Conservation (phyloP, 2,888 invertebrate genomes). For the Stratiomys singularior region DNA sequence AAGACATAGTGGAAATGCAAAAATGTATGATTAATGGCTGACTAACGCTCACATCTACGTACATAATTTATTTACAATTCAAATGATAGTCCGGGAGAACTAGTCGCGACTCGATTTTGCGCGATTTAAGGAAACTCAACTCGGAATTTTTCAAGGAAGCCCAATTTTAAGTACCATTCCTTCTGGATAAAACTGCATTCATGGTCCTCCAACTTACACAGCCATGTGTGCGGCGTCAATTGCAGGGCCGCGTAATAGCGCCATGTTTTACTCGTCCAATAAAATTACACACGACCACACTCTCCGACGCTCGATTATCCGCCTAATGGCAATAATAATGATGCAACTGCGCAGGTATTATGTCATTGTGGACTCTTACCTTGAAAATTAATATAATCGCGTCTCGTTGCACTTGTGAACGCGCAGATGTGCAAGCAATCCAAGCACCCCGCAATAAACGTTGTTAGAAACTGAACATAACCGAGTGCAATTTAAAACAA, state of each 20-base stretch:
- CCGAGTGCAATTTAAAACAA: neutral
- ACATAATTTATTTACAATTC: too few relatives aligned
- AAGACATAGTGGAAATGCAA: too few relatives aligned
- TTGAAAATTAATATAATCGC: constrained; percentile 36
- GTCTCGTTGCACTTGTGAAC: constrained; percentile 33
- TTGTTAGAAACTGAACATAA: neutral
- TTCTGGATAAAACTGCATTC: too few relatives aligned
- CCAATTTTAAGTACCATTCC: too few relatives aligned
- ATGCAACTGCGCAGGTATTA: constrained; percentile 45
- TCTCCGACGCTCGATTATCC: constrained; percentile 7
- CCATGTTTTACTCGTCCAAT: neutral
- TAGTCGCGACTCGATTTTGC: too few relatives aligned
- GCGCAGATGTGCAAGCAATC: neutral
- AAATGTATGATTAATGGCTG: too few relatives aligned
- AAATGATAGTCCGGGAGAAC: too few relatives aligned
- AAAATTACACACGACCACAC: constrained; percentile 3
- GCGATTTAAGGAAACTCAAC: too few relatives aligned
- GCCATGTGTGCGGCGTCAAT: neutral
- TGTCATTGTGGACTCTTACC: constrained; percentile 41
- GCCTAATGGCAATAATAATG: constrained; percentile 12
- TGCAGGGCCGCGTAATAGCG: neutral
- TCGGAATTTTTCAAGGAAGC: too few relatives aligned
- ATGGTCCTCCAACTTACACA: too few relatives aligned
- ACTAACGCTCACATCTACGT: too few relatives aligned
- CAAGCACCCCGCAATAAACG: neutral